Percentiles rank a stretch among this genome's conserved stretches.
Conservation (phyloP, 2,797 vertebrate genomes). For the Neoniphon sammara region DNA sequence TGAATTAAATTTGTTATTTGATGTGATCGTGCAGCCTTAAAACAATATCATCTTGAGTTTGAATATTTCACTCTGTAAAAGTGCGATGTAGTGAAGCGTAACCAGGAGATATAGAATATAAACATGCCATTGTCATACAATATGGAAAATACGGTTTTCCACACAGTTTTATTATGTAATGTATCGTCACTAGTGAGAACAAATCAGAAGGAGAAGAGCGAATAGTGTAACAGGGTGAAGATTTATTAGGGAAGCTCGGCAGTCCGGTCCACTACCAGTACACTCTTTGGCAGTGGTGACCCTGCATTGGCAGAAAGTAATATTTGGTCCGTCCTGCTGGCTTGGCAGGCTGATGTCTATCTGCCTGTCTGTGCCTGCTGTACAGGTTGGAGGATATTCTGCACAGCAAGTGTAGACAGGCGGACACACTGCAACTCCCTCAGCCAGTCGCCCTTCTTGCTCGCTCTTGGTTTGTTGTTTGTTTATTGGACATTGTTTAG, state of each 20-base stretch:
- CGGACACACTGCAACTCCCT: conserved; percentile 97
- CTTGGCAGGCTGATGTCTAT: conserved; percentile 93
- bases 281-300: background rate
- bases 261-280: background rate
- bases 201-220: conserved; percentile 2
- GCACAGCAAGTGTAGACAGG: conserved; percentile 99
- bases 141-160: no score
- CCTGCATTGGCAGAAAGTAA: conserved; percentile 26
- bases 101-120: no score
- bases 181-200: background rate
- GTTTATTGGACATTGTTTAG: conserved; percentile 19
- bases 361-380: conserved; percentile 99
- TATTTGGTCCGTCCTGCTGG: conserved; percentile 57
- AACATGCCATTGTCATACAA: no score
- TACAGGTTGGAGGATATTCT: conserved; percentile 98
- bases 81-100: no score
- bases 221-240: no score
- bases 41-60: no score
- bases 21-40: no score
- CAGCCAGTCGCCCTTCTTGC: conserved; percentile 78
- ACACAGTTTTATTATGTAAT: conserved; percentile 28
- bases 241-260: background rate
- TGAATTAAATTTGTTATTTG: no score
- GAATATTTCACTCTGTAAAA: no score
- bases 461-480: conserved; percentile 13